Evolutionary conservation across 2,113 vertebrate species (phyloP), one percentile per base, ranked within the genome.

Genomic region (Pelodiscus sinensis): DNA sequence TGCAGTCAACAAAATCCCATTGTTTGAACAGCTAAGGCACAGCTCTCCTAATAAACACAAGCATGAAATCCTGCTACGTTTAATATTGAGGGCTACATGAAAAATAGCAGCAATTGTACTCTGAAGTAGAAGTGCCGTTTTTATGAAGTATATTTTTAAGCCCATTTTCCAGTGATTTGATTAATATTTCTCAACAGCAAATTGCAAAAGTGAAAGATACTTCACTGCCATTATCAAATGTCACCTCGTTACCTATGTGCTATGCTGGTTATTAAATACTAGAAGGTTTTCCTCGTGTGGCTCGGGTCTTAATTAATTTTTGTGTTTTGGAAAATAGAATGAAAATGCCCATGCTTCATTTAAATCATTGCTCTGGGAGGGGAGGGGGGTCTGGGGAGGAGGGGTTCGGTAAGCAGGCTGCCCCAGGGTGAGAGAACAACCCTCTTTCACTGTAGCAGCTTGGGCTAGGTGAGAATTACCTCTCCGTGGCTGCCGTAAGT

Each of bases 221-320:
- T 38, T 52, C 29, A 31, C 56, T 3, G 1, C 68, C 51, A 31
- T 82, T 71, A 15, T 73, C 71, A 82, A 27, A 84, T 0, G 0
- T 38, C 79, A 80, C 71, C 24, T 12, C 19, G 77, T 91, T 82
- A 65, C 91, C 89, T 87, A 50, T 31, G 93, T 89, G 87, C 91
- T 79, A 79, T 54, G 14, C 10, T 54, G 52, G 44, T 44, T 44
- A 44, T 44, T 44, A 44, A 44, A 44, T 44, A 44, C 44, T 44
- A 44, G 44, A 44, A 44, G 44, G 44, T 44, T 44, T 44, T 44
- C 44, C 44, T 44, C 5, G 44, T 44, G 44, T 44, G 5, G 44
- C 5, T 4, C 44, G 44, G 44, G 44, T 44, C 44, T 44, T 44
- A 44, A 44, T 44, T 44, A 44, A 44, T 44, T 44, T 44, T 44